These are phyloP conservation scores for Strigamia maritima DNA, from an alignment of 2,888 invertebrate genomes.

Conservation along the genomic window DNA sequence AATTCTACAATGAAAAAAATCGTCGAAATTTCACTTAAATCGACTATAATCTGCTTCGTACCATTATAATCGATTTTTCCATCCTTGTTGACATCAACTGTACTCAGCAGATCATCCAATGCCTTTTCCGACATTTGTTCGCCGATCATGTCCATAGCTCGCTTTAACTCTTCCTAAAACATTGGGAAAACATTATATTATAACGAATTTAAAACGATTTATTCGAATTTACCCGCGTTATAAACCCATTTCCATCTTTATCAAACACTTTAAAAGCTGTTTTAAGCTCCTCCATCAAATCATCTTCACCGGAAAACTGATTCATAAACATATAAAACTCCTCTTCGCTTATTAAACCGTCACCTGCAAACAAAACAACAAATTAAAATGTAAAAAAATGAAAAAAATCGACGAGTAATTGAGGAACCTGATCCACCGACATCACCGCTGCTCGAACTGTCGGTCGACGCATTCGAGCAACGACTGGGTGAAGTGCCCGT, in stretches of 20 bases:
- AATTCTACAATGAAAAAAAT: conserved; percentile 36
- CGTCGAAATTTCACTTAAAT: background rate
- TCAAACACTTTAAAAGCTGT: conserved; percentile 89
- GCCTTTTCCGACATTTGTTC: conserved; percentile 72
- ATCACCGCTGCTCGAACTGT: background rate
- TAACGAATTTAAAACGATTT: no score
- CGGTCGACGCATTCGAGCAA: background rate
- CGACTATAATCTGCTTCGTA: conserved; percentile 50
- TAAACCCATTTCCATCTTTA: conserved; percentile 84
- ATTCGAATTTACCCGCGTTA: conserved; percentile 57
- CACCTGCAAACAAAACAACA: conserved; percentile 57
- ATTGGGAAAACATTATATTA: no score
- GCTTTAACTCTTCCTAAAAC: conserved; percentile 66
- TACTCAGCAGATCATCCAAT: conserved; percentile 68
- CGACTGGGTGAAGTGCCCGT: background rate
- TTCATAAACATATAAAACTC: conserved; percentile 65
- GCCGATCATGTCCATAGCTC: conserved; percentile 78
- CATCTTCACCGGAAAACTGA: conserved; percentile 52
- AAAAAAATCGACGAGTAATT: background rate
- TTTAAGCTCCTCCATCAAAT: conserved; percentile 72
- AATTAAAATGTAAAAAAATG: background rate
- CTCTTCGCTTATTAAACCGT: conserved; percentile 71
- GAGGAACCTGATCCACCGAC: background rate
- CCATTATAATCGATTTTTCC: conserved; percentile 80
- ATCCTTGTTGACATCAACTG: conserved; percentile 75